These are phyloP conservation scores for Anarsia innoxiella DNA, from an alignment of 2,888 invertebrate genomes.

Conservation along the genomic window DNA sequence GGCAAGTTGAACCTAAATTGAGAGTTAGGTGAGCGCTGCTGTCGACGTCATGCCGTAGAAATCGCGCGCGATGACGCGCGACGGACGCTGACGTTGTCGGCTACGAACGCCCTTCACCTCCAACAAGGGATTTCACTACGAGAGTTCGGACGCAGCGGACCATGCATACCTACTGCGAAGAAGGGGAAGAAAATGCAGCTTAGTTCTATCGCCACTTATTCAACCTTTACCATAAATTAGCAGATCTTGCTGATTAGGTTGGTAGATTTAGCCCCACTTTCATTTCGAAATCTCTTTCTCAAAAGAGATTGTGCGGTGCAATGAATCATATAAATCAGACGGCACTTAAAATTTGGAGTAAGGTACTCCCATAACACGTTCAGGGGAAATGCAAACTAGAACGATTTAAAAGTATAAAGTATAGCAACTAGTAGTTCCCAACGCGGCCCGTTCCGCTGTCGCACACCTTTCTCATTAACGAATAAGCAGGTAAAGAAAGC, in stretches of 20 bases:
- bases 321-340: not conserved
- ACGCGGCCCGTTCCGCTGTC: slow-evolving; percentile 46
- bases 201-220: no score
- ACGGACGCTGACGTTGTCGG: slow-evolving; percentile 21
- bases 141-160: no score
- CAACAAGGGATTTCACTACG: slow-evolving; percentile 6
- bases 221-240: no score
- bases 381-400: not conserved
- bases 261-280: no score
- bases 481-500: slow-evolving; percentile 48
- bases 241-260: no score
- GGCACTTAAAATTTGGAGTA: not conserved
- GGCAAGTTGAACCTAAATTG: no score
- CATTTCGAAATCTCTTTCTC: no score
- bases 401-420: not conserved
- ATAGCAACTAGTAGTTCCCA: slow-evolving; percentile 27
- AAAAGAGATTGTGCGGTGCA: not conserved
- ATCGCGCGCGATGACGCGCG: slow-evolving; percentile 24
- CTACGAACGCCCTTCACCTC: slow-evolving; percentile 22
- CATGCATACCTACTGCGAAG: no score
- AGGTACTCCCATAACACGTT: not conserved
- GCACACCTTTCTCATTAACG: slow-evolving; percentile 52
- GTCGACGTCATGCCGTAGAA: slow-evolving; percentile 16
- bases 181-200: no score
- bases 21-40: no score